These are phyloP conservation scores for Pectinophora gossypiella DNA, from an alignment of 1,140 invertebrate genomes.

Conservation along the genomic window DNA sequence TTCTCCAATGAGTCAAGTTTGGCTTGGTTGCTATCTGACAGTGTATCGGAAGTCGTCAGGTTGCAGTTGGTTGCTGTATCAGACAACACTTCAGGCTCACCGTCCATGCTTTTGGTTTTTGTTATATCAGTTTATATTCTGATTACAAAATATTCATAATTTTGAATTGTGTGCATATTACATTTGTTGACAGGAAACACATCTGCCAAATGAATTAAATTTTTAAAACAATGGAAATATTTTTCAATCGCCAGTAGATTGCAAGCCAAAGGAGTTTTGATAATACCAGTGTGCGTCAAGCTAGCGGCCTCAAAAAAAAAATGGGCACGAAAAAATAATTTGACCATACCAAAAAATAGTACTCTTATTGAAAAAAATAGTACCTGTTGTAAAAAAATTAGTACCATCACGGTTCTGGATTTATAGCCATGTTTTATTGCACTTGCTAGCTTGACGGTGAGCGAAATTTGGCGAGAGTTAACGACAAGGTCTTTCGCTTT, in stretches of 20 bases:
- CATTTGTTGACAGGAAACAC: background rate
- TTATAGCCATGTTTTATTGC: too few relatives aligned
- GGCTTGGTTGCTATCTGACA: conserved; percentile 54
- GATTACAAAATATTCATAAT: background rate
- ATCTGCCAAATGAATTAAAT: background rate
- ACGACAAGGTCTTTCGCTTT: too few relatives aligned
- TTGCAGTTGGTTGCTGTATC: conserved; percentile 60
- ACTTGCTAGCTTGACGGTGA: too few relatives aligned
- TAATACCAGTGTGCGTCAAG: too few relatives aligned
- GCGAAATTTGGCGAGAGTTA: too few relatives aligned
- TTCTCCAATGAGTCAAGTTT: conserved; percentile 64
- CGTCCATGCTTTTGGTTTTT: conserved; percentile 49
- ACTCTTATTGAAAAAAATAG: too few relatives aligned
- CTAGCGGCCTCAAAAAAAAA: too few relatives aligned
- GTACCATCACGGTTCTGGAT: too few relatives aligned
- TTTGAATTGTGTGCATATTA: background rate
- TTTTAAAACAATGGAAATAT: background rate
- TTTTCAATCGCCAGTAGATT: background rate
- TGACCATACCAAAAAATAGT: too few relatives aligned
- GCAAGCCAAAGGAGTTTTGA: too few relatives aligned
- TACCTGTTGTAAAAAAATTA: too few relatives aligned
- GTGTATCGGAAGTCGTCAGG: conserved; percentile 43
- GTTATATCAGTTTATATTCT: background rate
- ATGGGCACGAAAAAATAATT: too few relatives aligned
- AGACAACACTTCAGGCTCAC: conserved; percentile 50